Evolutionary conservation across 2,888 invertebrate genomes (phyloP).

Genomic region (Formica aserva): DNA sequence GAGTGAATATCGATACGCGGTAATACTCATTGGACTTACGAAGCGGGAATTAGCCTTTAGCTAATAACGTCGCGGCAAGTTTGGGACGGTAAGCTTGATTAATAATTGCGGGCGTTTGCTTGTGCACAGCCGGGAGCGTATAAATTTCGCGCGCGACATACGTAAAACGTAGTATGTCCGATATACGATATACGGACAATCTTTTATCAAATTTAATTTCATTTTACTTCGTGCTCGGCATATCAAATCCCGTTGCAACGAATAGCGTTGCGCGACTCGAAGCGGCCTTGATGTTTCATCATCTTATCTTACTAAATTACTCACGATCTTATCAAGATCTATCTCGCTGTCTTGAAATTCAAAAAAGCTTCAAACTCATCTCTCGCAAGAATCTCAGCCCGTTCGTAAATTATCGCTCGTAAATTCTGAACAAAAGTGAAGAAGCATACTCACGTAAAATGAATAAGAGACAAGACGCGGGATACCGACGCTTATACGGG

Average conservation of each 20-base stretch:
- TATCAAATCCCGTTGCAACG: conserved; percentile 5
- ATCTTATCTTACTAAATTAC: neutral
- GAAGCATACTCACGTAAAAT: conserved; percentile 9
- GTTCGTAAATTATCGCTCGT: conserved; percentile 5
- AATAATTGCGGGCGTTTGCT: conserved; percentile 33
- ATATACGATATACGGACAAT: conserved; percentile 9
- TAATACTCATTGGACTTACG: conserved; percentile 24
- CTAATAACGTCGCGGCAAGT: conserved; percentile 17
- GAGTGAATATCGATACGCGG: conserved; percentile 20
- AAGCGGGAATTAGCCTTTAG: neutral
- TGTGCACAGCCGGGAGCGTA: conserved; percentile 2
- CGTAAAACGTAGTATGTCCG: neutral
- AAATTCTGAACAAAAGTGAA: conserved; percentile 2
- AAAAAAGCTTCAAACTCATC: neutral
- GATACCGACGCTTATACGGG: conserved; percentile 25
- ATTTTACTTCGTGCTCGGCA: conserved; percentile 15
- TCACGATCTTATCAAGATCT: neutral
- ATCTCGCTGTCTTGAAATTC: neutral
- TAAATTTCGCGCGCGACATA: conserved; percentile 23
- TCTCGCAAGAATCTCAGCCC: neutral
- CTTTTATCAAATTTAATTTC: conserved; percentile 48
- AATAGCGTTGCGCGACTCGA: neutral
- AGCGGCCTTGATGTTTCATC: neutral
- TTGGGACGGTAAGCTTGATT: conserved; percentile 40
- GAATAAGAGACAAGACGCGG: conserved; percentile 12